Evolutionary conservation across 1,140 invertebrate species (phyloP).

Genomic region (Harlomillsia oculata): DNA sequence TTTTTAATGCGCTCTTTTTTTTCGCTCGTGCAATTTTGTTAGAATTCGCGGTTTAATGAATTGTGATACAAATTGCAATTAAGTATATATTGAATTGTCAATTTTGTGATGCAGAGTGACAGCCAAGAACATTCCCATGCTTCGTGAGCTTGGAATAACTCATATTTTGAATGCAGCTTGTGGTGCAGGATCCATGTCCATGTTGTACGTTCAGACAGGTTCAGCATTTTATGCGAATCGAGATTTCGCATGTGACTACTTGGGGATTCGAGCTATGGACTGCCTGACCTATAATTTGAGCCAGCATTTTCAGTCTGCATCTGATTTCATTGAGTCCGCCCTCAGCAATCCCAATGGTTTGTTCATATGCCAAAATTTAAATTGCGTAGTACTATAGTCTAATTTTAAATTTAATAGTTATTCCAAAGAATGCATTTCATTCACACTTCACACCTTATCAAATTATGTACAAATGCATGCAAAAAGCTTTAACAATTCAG

Average conservation of each 20-base stretch:
- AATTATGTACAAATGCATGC: not conserved
- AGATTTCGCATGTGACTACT: constrained; percentile 36
- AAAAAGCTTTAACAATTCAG: not conserved
- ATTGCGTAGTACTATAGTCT: too few species aligned
- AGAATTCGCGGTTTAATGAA: too few species aligned
- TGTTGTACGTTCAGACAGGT: constrained; percentile 37
- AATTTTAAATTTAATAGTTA: not conserved
- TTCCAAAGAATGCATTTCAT: not conserved
- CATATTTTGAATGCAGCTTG: constrained; percentile 18
- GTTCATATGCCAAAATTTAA: not conserved
- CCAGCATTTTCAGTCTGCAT: constrained; percentile 6
- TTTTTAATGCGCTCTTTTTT: too few species aligned
- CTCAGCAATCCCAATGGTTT: not conserved
- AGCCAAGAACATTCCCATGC: not conserved
- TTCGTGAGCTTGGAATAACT: constrained; percentile 14
- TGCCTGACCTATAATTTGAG: constrained; percentile 3
- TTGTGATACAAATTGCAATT: too few species aligned
- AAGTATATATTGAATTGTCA: not conserved
- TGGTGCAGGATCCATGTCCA: not conserved
- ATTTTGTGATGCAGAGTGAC: not conserved
- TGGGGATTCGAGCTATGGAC: constrained; percentile 28
- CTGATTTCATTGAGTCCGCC: constrained; percentile 11
- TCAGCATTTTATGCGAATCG: constrained; percentile 30
- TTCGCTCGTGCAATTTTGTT: too few species aligned
- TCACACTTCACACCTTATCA: not conserved